Conservation (phyloP, 2,797 vertebrate species). For the Hephaestus fuliginosus region DNA sequence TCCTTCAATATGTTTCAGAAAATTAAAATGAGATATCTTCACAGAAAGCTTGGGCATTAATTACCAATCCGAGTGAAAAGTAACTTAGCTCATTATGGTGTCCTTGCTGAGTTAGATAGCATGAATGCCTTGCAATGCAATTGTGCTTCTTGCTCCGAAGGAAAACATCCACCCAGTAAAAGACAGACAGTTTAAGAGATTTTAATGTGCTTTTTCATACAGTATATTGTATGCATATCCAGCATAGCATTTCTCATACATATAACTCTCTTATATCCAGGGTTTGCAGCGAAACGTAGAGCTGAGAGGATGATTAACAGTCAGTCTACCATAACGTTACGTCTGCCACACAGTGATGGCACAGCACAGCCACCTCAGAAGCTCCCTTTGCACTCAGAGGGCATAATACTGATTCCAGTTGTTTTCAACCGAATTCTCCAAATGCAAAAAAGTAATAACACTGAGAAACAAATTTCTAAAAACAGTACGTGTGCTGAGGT, state of each 20-base stretch:
- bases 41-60: slow-evolving; percentile 53
- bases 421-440: slow-evolving; percentile 71
- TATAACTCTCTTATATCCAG: slow-evolving; percentile 82
- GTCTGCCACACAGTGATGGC: slow-evolving; percentile 65
- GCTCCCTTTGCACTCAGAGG: slow-evolving; percentile 57
- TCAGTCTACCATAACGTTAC: slow-evolving; percentile 80
- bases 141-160: slow-evolving; percentile 53
- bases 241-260: slow-evolving; percentile 86
- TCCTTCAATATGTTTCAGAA: slow-evolving; percentile 63
- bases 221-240: slow-evolving; percentile 87
- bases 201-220: slow-evolving; percentile 88
- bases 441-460: slow-evolving; percentile 78
- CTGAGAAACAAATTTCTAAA: slow-evolving; percentile 78
- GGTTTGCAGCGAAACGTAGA: slow-evolving; percentile 76
- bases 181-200: slow-evolving; percentile 82
- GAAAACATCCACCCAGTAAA: slow-evolving; percentile 69
- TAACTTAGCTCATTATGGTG: slow-evolving; percentile 64
- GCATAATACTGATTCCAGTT: slow-evolving; percentile 63
- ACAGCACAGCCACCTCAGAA: slow-evolving; percentile 56
- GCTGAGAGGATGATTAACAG: slow-evolving; percentile 82
- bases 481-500: slow-evolving; percentile 76
- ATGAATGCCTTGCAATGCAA: slow-evolving; percentile 45
- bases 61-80: slow-evolving; percentile 72
- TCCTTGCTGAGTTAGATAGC: slow-evolving; percentile 62
- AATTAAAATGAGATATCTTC: slow-evolving; percentile 76